Evolutionary conservation across 2,797 vertebrate species (phyloP).

Genomic region (Cynodonichthys magdalenae): DNA sequence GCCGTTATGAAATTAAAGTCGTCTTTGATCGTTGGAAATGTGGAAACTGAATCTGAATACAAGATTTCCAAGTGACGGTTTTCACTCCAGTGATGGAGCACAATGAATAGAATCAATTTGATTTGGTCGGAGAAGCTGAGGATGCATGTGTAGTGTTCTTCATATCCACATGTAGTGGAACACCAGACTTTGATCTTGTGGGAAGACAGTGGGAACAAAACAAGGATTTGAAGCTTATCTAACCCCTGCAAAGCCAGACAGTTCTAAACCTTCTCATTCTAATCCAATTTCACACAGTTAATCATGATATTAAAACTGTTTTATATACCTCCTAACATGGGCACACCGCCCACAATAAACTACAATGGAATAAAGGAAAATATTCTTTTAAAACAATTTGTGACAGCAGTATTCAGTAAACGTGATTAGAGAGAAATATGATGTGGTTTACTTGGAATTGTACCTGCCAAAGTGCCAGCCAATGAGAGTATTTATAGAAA

Average conservation of each 20-base stretch:
- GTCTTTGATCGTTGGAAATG: conserved; percentile 15
- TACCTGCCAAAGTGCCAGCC: conserved; percentile 21
- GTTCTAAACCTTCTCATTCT: conserved; percentile 60
- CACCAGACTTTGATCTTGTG: conserved; percentile 29
- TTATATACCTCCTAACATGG: conserved; percentile 9
- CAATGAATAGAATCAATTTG: not conserved
- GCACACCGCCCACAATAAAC: conserved; percentile 7
- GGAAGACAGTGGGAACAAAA: conserved; percentile 56
- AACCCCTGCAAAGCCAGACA: conserved; percentile 64
- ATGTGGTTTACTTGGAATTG: conserved; percentile 10
- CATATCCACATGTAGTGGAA: conserved; percentile 30
- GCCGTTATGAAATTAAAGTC: conserved; percentile 36
- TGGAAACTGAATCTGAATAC: too few species aligned
- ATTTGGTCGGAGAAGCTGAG: not conserved
- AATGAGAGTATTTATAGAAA: conserved; percentile 55
- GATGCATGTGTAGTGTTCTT: conserved; percentile 9
- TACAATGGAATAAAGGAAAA: not conserved
- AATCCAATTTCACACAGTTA: conserved; percentile 71
- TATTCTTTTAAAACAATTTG: not conserved
- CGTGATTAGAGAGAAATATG: not conserved
- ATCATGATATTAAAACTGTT: conserved; percentile 53
- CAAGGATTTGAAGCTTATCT: conserved; percentile 73
- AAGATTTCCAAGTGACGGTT: not conserved
- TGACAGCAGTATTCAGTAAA: not conserved
- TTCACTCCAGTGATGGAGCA: not conserved